Evolutionary conservation across 2,797 vertebrate genomes (phyloP).

Genomic region (Silurus lanzhouensis): DNA sequence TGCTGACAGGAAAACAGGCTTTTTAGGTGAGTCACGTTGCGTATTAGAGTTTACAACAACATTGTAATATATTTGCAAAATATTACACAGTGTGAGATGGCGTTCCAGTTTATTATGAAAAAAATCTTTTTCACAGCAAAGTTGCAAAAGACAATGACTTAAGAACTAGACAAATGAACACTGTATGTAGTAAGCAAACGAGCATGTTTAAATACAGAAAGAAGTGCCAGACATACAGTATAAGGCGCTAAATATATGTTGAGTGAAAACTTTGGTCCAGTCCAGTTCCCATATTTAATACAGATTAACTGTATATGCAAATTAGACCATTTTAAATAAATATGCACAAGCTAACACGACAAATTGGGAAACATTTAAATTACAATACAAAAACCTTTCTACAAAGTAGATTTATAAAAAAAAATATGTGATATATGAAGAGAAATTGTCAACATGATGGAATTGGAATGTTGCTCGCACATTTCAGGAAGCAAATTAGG

Average conservation of each 20-base stretch:
- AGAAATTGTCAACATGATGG: background rate
- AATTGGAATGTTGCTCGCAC: background rate
- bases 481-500: background rate
- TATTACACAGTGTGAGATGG: background rate
- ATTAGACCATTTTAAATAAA: background rate
- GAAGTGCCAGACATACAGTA: background rate
- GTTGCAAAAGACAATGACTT: background rate
- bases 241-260: constrained; percentile 4
- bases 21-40: constrained; percentile 1
- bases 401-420: background rate
- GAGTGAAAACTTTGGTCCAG: background rate
- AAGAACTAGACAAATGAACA: background rate
- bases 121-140: background rate
- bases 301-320: background rate
- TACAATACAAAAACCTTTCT: background rate
- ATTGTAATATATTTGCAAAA: background rate
- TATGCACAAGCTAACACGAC: constrained; percentile 9
- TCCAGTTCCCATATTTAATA: background rate
- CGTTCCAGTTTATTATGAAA: background rate
- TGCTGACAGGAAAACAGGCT: constrained; percentile 25
- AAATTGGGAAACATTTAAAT: background rate
- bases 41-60: background rate
- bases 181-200: background rate
- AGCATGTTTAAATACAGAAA: background rate
- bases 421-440: background rate